A percentile compares a stretch with the other conserved stretches of the same genome.
These are phyloP conservation scores for Synchiropus splendidus DNA, from an alignment of 2,113 vertebrate genomes.

Conservation along the genomic window DNA sequence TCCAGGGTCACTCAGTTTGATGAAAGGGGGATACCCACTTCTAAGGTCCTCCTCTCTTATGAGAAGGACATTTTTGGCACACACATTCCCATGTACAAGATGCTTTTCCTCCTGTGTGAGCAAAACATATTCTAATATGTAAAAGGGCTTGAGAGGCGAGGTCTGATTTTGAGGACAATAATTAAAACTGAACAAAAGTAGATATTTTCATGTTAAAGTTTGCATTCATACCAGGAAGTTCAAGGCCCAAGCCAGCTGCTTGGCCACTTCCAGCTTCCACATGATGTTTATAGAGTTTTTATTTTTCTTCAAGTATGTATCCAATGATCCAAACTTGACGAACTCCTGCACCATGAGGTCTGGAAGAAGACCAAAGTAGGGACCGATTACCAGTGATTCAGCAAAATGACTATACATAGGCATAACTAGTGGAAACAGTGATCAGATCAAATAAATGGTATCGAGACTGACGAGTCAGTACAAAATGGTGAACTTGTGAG, in stretches of 20 bases:
- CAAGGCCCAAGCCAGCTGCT: slow-evolving; percentile 95
- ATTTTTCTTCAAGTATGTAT: slow-evolving; percentile 91
- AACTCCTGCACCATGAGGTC: slow-evolving; percentile 96
- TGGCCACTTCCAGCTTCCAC: slow-evolving; percentile 96
- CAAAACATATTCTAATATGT: neutral
- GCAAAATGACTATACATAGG: neutral
- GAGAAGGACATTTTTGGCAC: slow-evolving; percentile 89
- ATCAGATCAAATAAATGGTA: no score
- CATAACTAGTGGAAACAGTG: no score
- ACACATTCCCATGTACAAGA: slow-evolving; percentile 89
- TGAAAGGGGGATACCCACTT: slow-evolving; percentile 84
- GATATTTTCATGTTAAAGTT: neutral
- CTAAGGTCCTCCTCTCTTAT: slow-evolving; percentile 90
- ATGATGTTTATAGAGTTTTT: slow-evolving; percentile 83
- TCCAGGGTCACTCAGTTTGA: slow-evolving; percentile 93
- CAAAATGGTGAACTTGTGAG: no score
- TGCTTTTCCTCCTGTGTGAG: slow-evolving; percentile 83
- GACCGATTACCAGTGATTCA: neutral
- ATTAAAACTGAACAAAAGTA: neutral
- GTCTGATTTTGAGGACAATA: no score
- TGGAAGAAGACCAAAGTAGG: slow-evolving; percentile 52
- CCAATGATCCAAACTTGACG: slow-evolving; percentile 90
- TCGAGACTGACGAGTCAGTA: no score
- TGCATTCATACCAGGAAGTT: slow-evolving; percentile 81
- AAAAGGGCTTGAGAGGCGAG: neutral